Percentiles rank a stretch among this genome's conserved stretches.
phyloP scores from a whole-genome alignment of 2,113 vertebrate genomes.

The Coryphaenoides rupestris region DNA sequence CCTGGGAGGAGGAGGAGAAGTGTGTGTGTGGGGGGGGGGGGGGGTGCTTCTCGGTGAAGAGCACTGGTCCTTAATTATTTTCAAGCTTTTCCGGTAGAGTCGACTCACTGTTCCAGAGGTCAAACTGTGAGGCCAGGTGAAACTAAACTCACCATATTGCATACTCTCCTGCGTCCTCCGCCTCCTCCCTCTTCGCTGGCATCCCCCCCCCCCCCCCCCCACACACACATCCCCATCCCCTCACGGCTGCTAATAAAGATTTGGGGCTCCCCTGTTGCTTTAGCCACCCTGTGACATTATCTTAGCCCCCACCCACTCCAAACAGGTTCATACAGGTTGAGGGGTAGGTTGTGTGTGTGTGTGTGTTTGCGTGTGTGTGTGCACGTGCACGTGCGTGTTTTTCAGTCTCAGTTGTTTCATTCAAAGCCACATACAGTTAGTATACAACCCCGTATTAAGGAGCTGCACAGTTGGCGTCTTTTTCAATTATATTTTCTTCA shows the following conservation, averaged over 20 bases:
- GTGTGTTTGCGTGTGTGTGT: too few relatives aligned
- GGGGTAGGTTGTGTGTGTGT: too few relatives aligned
- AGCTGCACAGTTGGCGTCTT: too few relatives aligned
- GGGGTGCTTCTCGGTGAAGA: conserved; percentile 19
- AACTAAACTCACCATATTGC: conserved; percentile 79
- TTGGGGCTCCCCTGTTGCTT: conserved; percentile 64
- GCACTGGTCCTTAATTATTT: conserved; percentile 76
- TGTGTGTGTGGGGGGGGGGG: background rate
- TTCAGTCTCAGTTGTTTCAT: too few relatives aligned
- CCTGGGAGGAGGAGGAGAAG: background rate
- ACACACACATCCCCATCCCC: conserved; percentile 26
- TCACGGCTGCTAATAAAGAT: conserved; percentile 69
- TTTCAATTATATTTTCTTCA: too few relatives aligned
- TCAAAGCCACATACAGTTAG: too few relatives aligned
- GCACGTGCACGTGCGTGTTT: too few relatives aligned
- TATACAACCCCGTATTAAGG: too few relatives aligned
- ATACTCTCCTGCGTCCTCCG: conserved; percentile 54
- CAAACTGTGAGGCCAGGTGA: conserved; percentile 79
- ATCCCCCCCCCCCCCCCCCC: too few relatives aligned
- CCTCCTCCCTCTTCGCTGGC: conserved; percentile 33
- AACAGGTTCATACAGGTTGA: too few relatives aligned
- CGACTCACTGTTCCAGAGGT: conserved; percentile 71
- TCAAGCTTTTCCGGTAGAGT: conserved; percentile 68
- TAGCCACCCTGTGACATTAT: conserved; percentile 77
- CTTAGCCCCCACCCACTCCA: conserved; percentile 31